Evolutionary conservation across 2,113 vertebrate genomes (phyloP).

Genomic region (Solenodon paradoxus): DNA sequence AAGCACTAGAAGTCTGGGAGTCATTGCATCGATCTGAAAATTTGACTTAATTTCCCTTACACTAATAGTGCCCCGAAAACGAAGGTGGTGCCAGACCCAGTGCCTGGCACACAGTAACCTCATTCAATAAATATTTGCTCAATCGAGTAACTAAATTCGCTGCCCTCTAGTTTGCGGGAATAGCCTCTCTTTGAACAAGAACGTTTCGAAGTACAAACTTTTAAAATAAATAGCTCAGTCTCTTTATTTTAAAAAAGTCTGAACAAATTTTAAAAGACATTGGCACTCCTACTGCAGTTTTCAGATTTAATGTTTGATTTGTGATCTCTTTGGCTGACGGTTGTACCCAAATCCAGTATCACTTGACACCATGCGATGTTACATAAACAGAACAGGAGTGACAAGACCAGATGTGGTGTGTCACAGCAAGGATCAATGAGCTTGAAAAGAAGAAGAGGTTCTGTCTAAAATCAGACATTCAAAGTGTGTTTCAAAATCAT

Average conservation of each 20-base stretch:
- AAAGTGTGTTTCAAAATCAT: not conserved
- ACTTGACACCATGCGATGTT: not conserved
- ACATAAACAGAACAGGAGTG: conserved; percentile 46
- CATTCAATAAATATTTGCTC: not conserved
- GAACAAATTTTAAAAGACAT: conserved; percentile 44
- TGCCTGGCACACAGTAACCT: not conserved
- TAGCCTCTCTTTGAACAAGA: not conserved
- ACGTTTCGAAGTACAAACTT: not conserved
- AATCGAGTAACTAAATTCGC: not conserved
- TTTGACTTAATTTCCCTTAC: not conserved
- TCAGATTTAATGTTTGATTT: conserved; percentile 43
- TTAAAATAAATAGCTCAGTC: conserved; percentile 43
- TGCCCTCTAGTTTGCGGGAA: not conserved
- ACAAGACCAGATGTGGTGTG: conserved; percentile 59
- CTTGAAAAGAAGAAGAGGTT: not conserved
- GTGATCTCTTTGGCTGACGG: conserved; percentile 10
- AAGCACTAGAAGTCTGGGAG: not conserved
- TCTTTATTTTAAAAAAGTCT: not conserved
- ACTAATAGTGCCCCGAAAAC: not conserved
- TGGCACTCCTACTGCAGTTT: conserved; percentile 42
- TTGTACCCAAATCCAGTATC: conserved; percentile 32
- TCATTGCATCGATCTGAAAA: not conserved
- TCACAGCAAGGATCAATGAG: conserved; percentile 55
- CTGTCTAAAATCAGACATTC: conserved; percentile 1
- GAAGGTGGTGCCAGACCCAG: not conserved